Conservation (phyloP, 1,140 invertebrate species). For the Phortica variegata region DNA sequence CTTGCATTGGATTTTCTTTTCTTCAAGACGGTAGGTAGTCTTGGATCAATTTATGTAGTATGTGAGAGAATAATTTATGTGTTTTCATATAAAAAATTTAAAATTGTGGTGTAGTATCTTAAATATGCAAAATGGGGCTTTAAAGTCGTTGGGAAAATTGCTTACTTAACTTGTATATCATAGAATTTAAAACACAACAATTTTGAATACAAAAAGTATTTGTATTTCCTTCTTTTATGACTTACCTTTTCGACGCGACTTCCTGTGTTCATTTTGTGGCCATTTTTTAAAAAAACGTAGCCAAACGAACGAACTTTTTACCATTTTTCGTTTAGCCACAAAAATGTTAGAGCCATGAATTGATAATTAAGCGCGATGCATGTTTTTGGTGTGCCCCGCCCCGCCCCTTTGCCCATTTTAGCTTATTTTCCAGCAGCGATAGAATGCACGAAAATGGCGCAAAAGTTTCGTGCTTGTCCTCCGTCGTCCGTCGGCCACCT, state of each 20-base stretch:
- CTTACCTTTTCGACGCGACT: no score
- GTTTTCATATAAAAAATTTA: constrained; percentile 19
- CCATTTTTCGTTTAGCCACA: constrained; percentile 30
- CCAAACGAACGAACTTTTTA: constrained; percentile 15
- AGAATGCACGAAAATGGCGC: constrained; percentile 3
- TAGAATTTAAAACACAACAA: constrained; percentile 6
- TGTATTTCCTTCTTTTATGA: no score
- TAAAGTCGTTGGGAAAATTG: no score
- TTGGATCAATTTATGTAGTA: constrained; percentile 33
- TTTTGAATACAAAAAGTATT: constrained; percentile 26
- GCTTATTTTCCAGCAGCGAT: no score
- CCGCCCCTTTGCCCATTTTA: no score
- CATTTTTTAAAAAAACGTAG: constrained; percentile 44
- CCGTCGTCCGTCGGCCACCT: no score
- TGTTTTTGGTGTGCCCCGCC: no score
- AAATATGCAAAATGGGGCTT: no score
- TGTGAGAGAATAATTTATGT: constrained; percentile 38
- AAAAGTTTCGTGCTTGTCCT: background rate
- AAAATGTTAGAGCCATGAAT: constrained; percentile 39
- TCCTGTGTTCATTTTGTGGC: constrained; percentile 49
- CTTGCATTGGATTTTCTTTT: no score
- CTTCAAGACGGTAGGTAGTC: no score
- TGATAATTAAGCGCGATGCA: constrained; percentile 42
- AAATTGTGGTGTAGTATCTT: no score
- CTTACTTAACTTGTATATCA: constrained; percentile 21